These are phyloP conservation scores for Sinelater perroti DNA, from an alignment of 2,888 invertebrate species.

Conservation along the genomic window DNA sequence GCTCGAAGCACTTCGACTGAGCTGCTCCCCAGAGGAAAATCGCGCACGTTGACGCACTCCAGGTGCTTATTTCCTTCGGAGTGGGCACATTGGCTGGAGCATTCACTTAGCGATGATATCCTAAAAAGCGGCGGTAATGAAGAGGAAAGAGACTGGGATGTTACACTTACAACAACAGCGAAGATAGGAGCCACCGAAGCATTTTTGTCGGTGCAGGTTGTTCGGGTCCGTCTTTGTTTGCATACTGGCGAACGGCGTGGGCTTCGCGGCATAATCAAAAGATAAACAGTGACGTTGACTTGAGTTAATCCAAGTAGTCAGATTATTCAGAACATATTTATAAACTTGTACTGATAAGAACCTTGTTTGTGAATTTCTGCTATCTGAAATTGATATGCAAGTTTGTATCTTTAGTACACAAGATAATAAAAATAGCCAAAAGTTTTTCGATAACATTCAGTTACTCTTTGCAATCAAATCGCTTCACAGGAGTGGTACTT, in stretches of 20 bases:
- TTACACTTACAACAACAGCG: conserved; percentile 5
- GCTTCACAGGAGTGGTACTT: no score
- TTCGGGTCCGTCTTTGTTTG: conserved; percentile 1
- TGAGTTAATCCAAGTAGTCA: no score
- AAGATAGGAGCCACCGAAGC: not conserved
- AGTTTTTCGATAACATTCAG: no score
- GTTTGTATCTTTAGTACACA: no score
- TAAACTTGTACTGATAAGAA: no score
- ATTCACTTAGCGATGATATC: not conserved
- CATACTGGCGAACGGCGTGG: not conserved
- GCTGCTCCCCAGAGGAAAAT: not conserved
- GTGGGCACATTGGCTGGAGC: not conserved
- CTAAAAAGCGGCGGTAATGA: not conserved
- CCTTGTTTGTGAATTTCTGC: not conserved
- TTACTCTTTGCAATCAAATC: no score
- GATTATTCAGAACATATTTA: no score
- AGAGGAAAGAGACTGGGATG: no score
- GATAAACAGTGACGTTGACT: conserved; percentile 12
- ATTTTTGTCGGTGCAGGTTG: not conserved
- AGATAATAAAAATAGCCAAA: no score
- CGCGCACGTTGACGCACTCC: conserved; percentile 2
- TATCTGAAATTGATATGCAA: not conserved
- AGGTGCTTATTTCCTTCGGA: conserved; percentile 4
- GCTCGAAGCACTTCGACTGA: conserved; percentile 1
- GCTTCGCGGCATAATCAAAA: conserved; percentile 12